Evolutionary conservation across 2,888 invertebrate genomes (phyloP).

Genomic region (Anaspis maculata): DNA sequence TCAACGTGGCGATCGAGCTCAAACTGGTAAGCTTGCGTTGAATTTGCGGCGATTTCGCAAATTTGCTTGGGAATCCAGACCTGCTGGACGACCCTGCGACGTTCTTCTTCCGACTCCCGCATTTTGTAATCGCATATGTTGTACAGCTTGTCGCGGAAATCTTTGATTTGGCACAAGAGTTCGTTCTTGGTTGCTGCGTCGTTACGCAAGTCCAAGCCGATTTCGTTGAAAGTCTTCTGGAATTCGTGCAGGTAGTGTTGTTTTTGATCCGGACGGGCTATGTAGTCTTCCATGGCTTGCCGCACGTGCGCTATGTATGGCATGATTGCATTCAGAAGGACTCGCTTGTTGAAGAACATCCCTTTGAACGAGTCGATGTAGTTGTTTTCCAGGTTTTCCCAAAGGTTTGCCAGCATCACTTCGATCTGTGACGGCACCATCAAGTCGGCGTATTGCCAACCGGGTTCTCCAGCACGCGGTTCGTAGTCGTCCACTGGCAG

Average conservation of each 20-base stretch:
- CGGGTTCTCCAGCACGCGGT: conserved; percentile 31
- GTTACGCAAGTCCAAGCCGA: conserved; percentile 51
- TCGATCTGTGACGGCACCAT: conserved; percentile 29
- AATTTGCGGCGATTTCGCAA: conserved; percentile 48
- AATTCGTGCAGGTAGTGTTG: conserved; percentile 50
- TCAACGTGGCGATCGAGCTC: conserved; percentile 51
- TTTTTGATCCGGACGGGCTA: conserved; percentile 50
- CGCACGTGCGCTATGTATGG: conserved; percentile 50
- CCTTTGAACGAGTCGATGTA: conserved; percentile 49
- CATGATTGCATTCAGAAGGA: conserved; percentile 47
- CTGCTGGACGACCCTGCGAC: conserved; percentile 45
- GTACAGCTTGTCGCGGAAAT: conserved; percentile 43
- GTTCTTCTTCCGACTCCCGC: conserved; percentile 47
- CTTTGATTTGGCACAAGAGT: conserved; percentile 42
- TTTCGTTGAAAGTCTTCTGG: conserved; percentile 52
- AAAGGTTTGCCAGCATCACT: conserved; percentile 37
- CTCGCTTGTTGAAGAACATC: conserved; percentile 49
- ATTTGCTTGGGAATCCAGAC: conserved; percentile 52
- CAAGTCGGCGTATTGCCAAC: conserved; percentile 38
- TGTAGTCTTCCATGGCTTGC: conserved; percentile 48
- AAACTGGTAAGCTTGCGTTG: conserved; percentile 50
- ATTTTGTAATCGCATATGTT: conserved; percentile 51
- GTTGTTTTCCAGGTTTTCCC: conserved; percentile 41
- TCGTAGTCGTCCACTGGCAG: conserved; percentile 19
- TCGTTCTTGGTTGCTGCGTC: conserved; percentile 53